Evolutionary conservation across 2,113 vertebrate genomes (phyloP), one percentile per base, ranked within the genome.

Genomic region (Potamarius usumacintae): DNA sequence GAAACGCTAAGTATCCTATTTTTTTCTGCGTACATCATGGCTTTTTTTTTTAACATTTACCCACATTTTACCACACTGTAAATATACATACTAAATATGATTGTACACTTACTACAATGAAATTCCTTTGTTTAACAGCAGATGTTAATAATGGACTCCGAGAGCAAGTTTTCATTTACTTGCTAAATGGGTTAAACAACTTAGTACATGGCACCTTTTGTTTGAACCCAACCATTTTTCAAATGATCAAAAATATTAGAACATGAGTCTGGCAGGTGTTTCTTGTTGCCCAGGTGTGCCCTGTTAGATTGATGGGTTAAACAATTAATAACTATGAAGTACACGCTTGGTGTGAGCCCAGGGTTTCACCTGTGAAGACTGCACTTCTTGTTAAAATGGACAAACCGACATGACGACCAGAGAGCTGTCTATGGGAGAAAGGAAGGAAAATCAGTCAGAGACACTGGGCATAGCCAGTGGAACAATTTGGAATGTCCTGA

Each of bases 21-120:
- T 85, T 27, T 91, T 89, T 53, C 90, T 91, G 92, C 93, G 1
- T 50, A 10, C 72, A 25, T 52, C 72, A 27, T 55, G 52, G 76
- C 10, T 42, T 42, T 42, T 42, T 42, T 20, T 60, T 57, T 34
- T 60, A 0, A 60, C 22, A 60, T 50, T 42, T 42, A 62, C 4
- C 7, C 5, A 58, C 53, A 58, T 1, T 5, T 62, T 62, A 60
- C 92, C 72, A 76, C 22, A 22, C 9, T 83, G 82, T 92, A 92
- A 94, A 94, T 87, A 91, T 76, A 89, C 89, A 89, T 89, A 91
- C 92, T 95, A 94, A 95, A 95, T 94, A 94, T 94, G 94, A 94
- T 95, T 94, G 94, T 95, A 93, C 93, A 94, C 92, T 94, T 92
- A 92, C 94, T 93, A 94, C 92, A 92, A 95, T 92, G 91, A 93